Base-by-base conservation (phyloP, 1,140 invertebrate species). In the Microplitis mediator region DNA sequence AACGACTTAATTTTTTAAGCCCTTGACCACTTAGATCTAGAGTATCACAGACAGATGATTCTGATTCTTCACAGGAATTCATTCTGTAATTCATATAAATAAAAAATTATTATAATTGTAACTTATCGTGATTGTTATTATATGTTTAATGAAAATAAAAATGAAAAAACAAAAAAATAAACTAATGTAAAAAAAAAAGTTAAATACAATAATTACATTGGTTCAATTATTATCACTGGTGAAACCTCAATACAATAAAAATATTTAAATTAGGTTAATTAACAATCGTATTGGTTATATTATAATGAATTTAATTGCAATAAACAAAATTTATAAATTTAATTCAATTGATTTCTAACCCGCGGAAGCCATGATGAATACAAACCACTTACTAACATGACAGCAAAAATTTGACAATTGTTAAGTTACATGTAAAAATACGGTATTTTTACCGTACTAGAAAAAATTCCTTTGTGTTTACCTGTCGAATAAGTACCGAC, bases 1-100 rank as follows among this genome's bases (percentile, higher is more conserved):
- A 90, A 84, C 93, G 92, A 83, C 90, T 90, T 79, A 94, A 88
- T 88, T 93, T 93, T 82, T 93, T 93, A 68, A 94, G 84, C 78
- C 90, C 90, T 83, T 91, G 91, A 78, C 89, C 89, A 74, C 91
- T 91, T 72, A 93, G 85, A 85, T 94, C 91, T 71, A 94, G 82
- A 35, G 76, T 84, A 39, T 82, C 80, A 61, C 80, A 78, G 8
- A 78, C 76, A 36, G 77, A 71, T 56, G 80, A 80, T 72, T 84
- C 84, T 62, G 45, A 69, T 45, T 74, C 32, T 61, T 39, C 73
- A 58, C 52, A 66, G 9, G 35, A 61, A 64, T 69, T 74, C 66
- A 69, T 73, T 52, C 14, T 74, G 14, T 4, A 45, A 62, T 23
- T 31, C 9, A 39, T n/a, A n/a, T 50, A 11, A 58, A 64, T 16